phyloP scores from a whole-genome alignment of 2,113 vertebrate genomes.

The Lagenorhynchus albirostris region DNA sequence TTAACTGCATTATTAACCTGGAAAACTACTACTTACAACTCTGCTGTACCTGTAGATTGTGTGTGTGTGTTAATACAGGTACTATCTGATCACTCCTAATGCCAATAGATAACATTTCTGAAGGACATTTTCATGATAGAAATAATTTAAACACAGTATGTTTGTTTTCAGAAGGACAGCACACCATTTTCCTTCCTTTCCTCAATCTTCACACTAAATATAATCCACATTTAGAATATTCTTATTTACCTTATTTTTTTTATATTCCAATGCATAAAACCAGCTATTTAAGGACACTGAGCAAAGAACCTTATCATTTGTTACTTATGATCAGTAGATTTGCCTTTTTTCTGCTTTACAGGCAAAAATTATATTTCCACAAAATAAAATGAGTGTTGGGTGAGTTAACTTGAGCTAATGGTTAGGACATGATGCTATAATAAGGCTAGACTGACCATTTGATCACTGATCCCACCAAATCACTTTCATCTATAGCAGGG shows the following conservation, averaged over 20 bases:
- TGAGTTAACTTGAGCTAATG: neutral
- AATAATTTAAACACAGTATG: neutral
- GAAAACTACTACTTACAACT: conserved; percentile 8
- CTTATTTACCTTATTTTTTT: neutral
- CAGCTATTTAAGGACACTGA: neutral
- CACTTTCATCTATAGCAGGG: neutral
- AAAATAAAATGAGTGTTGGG: neutral
- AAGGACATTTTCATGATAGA: neutral
- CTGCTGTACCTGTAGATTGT: neutral
- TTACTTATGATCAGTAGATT: neutral
- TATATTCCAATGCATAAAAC: conserved; percentile 28
- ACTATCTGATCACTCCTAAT: neutral
- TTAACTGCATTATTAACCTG: neutral
- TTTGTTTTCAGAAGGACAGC: neutral
- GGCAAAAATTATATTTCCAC: conserved; percentile 29
- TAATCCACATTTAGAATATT: conserved; percentile 26
- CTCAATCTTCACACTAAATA: conserved; percentile 33
- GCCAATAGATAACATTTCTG: neutral
- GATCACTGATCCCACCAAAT: neutral
- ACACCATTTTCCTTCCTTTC: conserved; percentile 20
- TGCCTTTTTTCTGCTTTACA: conserved; percentile 29
- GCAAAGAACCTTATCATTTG: conserved; percentile 16
- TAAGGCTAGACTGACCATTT: neutral
- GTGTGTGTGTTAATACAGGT: neutral
- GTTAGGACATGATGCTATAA: neutral